Percentiles rank a stretch among this genome's conserved stretches.
Evolutionary conservation across 2,888 invertebrate genomes (phyloP).

Genomic region (Drosophila multiciliata): DNA sequence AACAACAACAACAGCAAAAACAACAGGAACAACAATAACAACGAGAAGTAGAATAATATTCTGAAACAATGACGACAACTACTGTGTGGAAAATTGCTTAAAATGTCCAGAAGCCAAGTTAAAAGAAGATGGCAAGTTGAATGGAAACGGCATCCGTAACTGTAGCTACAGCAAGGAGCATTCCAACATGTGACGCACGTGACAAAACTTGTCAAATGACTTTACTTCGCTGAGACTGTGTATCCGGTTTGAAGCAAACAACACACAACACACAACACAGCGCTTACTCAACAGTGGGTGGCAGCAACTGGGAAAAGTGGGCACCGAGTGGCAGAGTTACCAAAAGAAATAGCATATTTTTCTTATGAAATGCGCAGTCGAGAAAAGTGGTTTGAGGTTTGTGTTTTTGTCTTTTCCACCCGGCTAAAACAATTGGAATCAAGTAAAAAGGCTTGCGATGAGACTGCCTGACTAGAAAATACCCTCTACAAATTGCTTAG

Average conservation of each 20-base stretch:
- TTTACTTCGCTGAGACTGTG: slow-evolving; percentile 69
- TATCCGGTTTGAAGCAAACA: slow-evolving; percentile 63
- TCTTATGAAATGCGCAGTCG: slow-evolving; percentile 57
- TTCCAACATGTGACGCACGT: slow-evolving; percentile 80
- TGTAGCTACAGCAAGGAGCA: slow-evolving; percentile 24
- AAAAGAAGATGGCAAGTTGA: slow-evolving; percentile 13
- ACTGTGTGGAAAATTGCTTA: slow-evolving; percentile 69
- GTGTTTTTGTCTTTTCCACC: slow-evolving; percentile 28
- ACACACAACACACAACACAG: slow-evolving; percentile 19
- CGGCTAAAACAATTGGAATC: slow-evolving; percentile 48
- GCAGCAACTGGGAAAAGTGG: slow-evolving; percentile 3
- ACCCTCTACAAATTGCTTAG: background rate
- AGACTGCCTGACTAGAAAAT: background rate
- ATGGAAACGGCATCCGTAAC: slow-evolving; percentile 4
- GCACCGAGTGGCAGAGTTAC: background rate
- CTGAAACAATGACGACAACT: slow-evolving; percentile 70
- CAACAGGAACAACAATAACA: slow-evolving; percentile 10
- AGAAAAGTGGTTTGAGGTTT: slow-evolving; percentile 43
- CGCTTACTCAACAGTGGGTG: background rate
- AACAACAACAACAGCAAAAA: slow-evolving; percentile 46
- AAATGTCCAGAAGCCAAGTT: slow-evolving; percentile 61
- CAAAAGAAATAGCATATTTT: slow-evolving; percentile 48
- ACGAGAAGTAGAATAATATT: slow-evolving; percentile 49
- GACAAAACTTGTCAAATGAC: slow-evolving; percentile 80
- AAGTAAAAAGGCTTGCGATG: background rate